Evolutionary conservation across 2,888 invertebrate genomes (phyloP), one percentile per base, ranked within the genome.

Genomic region (Megastigmus dorsalis): DNA sequence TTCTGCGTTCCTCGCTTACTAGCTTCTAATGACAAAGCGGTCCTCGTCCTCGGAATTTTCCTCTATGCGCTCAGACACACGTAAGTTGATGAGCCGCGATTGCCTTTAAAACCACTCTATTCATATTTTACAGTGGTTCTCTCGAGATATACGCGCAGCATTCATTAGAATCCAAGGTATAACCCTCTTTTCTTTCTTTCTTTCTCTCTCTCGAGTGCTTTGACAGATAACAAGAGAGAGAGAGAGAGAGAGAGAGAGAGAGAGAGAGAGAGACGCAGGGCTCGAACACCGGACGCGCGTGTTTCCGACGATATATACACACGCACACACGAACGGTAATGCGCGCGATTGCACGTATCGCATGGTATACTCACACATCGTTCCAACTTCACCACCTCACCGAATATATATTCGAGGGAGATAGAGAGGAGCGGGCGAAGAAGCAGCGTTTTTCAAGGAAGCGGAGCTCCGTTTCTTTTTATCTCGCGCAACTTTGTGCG

Each of bases 271-370:
- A 30, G 48, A 20, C 6, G 30, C n/a, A 10, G 10, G 55, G n/a
- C n/a, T 20, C 20, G 38, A 38, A 20, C n/a, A n/a, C 71, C 71
- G 71, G 71, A 63, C 18, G 55, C 63, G 59, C 68, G 48, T 43
- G 48, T 66, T 66, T 55, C 43, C 66, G 66, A 43, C 55, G 48
- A 26, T 33, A 45, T 28, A 15, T 26, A 23, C 15, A 20, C 13
- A 38, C 43, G n/a, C 43, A 23, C 15, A 20, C 13, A 38, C 36
- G 1, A 1, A 20, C 30, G 36, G 43, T 43, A 28, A 20, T 43
- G 6, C 59, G 33, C 4, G 30, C 18, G 30, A n/a, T n/a, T n/a
- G n/a, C n/a, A n/a, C n/a, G n/a, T n/a, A n/a, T n/a, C n/a, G n/a
- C n/a, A n/a, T n/a, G n/a, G n/a, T n/a, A n/a, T n/a, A n/a, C n/a